Conservation (phyloP, 1,140 invertebrate genomes). For the Meloidogyne hapla region DNA sequence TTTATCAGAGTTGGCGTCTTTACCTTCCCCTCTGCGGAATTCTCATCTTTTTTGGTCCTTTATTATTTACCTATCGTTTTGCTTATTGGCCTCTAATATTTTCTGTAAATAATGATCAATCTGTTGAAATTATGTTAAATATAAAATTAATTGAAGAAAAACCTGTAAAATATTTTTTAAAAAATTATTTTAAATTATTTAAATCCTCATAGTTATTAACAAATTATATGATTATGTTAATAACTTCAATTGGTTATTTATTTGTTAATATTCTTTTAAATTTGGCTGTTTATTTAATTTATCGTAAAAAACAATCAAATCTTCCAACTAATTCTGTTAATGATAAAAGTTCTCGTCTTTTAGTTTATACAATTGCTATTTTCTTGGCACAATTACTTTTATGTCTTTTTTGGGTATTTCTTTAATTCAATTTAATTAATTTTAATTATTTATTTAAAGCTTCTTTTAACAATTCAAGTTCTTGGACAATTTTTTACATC, state of each 20-base stretch:
- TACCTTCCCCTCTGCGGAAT: neutral
- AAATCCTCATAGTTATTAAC: neutral
- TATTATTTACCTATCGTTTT: slow-evolving; percentile 14
- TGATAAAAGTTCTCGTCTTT: slow-evolving; percentile 10
- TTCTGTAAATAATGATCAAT: neutral
- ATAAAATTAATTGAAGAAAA: neutral
- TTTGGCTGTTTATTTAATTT: slow-evolving; percentile 10
- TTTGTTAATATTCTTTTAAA: slow-evolving; percentile 1
- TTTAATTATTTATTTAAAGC: neutral
- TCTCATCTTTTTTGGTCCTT: neutral
- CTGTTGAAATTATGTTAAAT: slow-evolving; percentile 16
- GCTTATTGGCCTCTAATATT: neutral
- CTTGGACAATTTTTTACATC: neutral
- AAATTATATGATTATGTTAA: slow-evolving; percentile 11
- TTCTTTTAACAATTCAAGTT: slow-evolving; percentile 14
- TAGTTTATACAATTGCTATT: slow-evolving; percentile 20
- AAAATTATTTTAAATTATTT: neutral
- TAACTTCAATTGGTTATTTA: slow-evolving; percentile 10
- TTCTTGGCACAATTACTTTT: slow-evolving; percentile 6
- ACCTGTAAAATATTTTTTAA: neutral
- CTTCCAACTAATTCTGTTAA: neutral
- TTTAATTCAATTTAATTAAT: neutral
- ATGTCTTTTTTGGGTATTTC: slow-evolving; percentile 4
- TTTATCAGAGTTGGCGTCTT: neutral
- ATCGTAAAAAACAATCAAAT: slow-evolving; percentile 3